Evolutionary conservation across 2,113 vertebrate genomes (phyloP), one percentile per base, ranked within the genome.

Genomic region (Raja brachyura): DNA sequence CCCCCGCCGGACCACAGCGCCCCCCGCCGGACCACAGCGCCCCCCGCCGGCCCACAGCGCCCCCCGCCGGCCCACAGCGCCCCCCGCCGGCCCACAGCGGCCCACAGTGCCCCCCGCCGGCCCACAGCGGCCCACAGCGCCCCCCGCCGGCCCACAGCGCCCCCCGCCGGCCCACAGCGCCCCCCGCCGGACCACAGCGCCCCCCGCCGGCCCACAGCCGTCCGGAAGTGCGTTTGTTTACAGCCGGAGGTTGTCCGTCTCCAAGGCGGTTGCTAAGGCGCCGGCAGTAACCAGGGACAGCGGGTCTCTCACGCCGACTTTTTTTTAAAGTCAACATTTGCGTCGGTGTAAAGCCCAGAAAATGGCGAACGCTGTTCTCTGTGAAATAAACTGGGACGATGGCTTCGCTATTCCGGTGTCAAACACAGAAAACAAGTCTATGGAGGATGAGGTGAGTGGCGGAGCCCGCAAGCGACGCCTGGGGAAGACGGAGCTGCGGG

Each of bases 381-480:
- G 94, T 1, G 97, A 97, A 90, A 76, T 98, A 7, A 94, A 93
- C 8, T 98, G 98, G 98, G 97, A 97, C 66, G 93, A 96, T 93
- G 96, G 96, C 18, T 97, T 97, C 79, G 97, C 97, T 10, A 90
- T 98, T 31, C 98, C 98, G 0, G 96, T 97, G 94, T 96, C 96
- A 25, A 98, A 96, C 94, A 93, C 95, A 6, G 97, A 96, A 93
- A 99, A 99, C 96, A 97, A 96, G 94, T 94, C 94, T 0, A 90
- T 98, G 95, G 95, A 98, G 93, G 94, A 96, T 0, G 94, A 98
- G 96, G 98, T 98, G 94, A 97, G 97, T 93, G 16, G 31, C 18
- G 56, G 68, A 0, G 18, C 28, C 7, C 0, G 16, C 7, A 9
- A 28, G 74, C 22, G 74, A 7, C 0, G 4, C 28, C 10, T 11